These are phyloP conservation scores for Scaptomyza polygonia DNA, from an alignment of 2,888 invertebrate species.

Conservation along the genomic window DNA sequence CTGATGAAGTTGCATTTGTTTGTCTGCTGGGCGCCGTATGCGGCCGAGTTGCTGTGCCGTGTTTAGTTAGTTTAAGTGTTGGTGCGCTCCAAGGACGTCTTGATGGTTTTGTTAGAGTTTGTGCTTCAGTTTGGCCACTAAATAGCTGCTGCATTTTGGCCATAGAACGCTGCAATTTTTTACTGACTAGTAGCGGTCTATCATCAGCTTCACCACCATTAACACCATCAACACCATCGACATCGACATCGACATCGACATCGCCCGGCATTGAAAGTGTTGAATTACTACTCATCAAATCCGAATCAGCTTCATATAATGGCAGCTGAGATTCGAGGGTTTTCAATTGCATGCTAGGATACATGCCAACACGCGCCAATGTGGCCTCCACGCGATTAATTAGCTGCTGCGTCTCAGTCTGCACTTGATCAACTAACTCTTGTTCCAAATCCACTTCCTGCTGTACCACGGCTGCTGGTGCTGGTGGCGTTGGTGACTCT, in stretches of 20 bases:
- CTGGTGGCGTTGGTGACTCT: background rate
- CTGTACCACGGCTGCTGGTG: slow-evolving; percentile 3
- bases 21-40: slow-evolving; percentile 59
- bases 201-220: background rate
- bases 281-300: slow-evolving; percentile 7
- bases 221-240: background rate
- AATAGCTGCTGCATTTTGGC: slow-evolving; percentile 78
- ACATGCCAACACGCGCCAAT: slow-evolving; percentile 36
- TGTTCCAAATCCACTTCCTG: background rate
- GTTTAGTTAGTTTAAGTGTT: slow-evolving; percentile 3
- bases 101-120: background rate
- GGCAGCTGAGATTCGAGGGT: slow-evolving; percentile 20
- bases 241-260: background rate
- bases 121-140: background rate
- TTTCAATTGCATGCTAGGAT: slow-evolving; percentile 35
- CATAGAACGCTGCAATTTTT: slow-evolving; percentile 74
- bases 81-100: slow-evolving; percentile 38
- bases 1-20: slow-evolving; percentile 4
- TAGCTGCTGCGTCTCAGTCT: slow-evolving; percentile 37
- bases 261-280: slow-evolving; percentile 2
- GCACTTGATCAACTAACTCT: slow-evolving; percentile 26
- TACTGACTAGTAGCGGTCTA: slow-evolving; percentile 21
- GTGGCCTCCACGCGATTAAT: slow-evolving; percentile 50
- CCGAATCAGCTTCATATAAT: slow-evolving; percentile 3
- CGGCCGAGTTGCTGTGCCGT: slow-evolving; percentile 31